Evolutionary conservation across 2,797 vertebrate genomes (phyloP).

Genomic region (Sphenopsis melanotis): DNA sequence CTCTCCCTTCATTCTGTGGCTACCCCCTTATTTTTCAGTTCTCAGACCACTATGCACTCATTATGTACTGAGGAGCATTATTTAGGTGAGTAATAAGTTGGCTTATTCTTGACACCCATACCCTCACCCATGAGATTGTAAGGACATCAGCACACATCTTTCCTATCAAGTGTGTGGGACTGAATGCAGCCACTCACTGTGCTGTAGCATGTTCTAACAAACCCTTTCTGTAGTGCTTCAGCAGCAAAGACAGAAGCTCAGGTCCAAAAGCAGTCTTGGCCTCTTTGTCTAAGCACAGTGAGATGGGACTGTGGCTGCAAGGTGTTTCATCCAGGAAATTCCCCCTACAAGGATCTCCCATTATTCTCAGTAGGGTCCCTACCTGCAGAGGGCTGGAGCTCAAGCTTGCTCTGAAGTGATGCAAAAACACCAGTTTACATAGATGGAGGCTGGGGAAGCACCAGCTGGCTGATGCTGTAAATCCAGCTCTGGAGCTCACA

Average conservation of each 20-base stretch:
- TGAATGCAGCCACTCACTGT: background rate
- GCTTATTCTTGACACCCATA: background rate
- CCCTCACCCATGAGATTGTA: background rate
- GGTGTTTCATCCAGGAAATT: background rate
- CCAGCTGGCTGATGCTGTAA: background rate
- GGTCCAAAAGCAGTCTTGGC: background rate
- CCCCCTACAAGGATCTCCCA: background rate
- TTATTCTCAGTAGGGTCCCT: background rate
- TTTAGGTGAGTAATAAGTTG: background rate
- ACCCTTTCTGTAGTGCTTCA: background rate
- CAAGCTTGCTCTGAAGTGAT: background rate
- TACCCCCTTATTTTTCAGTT: background rate
- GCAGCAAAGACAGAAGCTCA: background rate
- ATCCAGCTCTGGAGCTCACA: background rate
- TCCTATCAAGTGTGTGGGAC: background rate
- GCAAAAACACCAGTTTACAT: background rate
- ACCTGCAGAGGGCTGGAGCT: background rate
- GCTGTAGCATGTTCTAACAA: background rate
- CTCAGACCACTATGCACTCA: background rate
- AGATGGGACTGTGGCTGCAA: background rate
- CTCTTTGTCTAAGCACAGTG: background rate
- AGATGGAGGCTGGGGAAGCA: background rate
- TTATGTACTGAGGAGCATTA: background rate
- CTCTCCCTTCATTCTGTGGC: background rate
- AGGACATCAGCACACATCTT: background rate